Percentiles rank a stretch among this genome's conserved stretches.
These are phyloP conservation scores for Gymnocheta viridis DNA, from an alignment of 2,888 invertebrate species.

Conservation along the genomic window DNA sequence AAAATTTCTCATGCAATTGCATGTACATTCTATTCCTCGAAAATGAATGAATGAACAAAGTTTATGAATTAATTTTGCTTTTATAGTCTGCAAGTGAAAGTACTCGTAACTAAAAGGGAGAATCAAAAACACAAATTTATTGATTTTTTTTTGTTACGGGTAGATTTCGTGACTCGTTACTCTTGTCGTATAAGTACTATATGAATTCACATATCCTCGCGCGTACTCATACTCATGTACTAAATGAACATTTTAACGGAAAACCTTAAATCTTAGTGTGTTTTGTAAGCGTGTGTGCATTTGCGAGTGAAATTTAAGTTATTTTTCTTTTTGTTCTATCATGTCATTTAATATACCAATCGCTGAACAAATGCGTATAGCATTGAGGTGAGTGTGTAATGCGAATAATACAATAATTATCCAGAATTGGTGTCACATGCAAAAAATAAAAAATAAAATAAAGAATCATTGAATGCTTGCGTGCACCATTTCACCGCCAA, in stretches of 20 bases:
- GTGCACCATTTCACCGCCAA: conserved; percentile 12
- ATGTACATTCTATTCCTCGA: conserved; percentile 4
- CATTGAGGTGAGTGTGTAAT: conserved; percentile 77
- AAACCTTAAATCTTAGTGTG: not conserved
- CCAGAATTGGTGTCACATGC: not conserved
- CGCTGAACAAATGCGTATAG: conserved; percentile 80
- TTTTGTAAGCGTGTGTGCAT: not conserved
- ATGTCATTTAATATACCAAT: conserved; percentile 80
- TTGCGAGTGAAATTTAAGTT: not conserved
- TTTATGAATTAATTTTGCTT: conserved; percentile 22
- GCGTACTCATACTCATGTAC: not conserved
- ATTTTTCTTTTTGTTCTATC: not conserved
- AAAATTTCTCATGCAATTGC: conserved; percentile 43
- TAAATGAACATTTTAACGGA: conserved; percentile 17
- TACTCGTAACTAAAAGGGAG: not conserved
- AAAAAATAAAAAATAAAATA: too few relatives aligned
- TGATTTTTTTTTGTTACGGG: conserved; percentile 29
- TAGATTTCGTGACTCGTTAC: conserved; percentile 11
- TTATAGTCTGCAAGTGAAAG: too few relatives aligned
- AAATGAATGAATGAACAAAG: conserved; percentile 2
- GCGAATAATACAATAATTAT: conserved; percentile 15
- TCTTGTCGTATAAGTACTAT: conserved; percentile 48
- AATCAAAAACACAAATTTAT: conserved; percentile 23
- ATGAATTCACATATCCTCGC: not conserved
- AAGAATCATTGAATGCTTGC: not conserved